Percentiles rank a stretch among this genome's conserved stretches.
These are phyloP conservation scores for Nothura maculosa DNA, from an alignment of 2,797 vertebrate genomes.

Conservation along the genomic window DNA sequence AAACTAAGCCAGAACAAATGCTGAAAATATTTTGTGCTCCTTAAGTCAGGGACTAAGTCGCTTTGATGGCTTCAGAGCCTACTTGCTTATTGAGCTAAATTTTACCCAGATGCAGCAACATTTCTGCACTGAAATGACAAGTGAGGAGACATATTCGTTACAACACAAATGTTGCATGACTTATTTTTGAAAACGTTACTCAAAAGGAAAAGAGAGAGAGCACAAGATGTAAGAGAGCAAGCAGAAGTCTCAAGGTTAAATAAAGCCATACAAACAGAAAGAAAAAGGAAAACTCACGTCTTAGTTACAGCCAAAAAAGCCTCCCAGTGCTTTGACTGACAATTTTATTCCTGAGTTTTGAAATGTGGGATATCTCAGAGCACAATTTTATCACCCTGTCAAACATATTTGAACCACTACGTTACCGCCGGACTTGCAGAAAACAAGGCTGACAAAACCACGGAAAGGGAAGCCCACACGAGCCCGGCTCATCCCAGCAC, in stretches of 20 bases:
- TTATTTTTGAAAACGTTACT: constrained; percentile 47
- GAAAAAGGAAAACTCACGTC: constrained; percentile 31
- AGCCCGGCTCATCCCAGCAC: background rate
- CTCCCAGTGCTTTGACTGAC: constrained; percentile 47
- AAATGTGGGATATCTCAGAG: constrained; percentile 50
- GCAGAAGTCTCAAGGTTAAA: constrained; percentile 60
- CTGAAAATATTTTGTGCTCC: constrained; percentile 34
- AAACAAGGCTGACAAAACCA: background rate
- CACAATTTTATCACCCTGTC: constrained; percentile 15
- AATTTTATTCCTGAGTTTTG: constrained; percentile 48
- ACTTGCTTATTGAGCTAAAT: constrained; percentile 31
- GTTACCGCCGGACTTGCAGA: background rate
- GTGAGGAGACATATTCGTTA: constrained; percentile 42
- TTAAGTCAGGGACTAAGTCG: constrained; percentile 4
- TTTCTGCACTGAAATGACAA: constrained; percentile 39
- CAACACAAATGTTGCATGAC: constrained; percentile 27
- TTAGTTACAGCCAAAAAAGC: constrained; percentile 5
- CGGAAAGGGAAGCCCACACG: background rate
- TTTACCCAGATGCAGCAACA: background rate
- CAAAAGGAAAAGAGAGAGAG: background rate
- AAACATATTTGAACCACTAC: background rate
- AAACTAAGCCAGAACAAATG: constrained; percentile 50
- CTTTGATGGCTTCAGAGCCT: constrained; percentile 26
- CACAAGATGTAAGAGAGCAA: background rate
- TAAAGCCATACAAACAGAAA: constrained; percentile 29